Evolutionary conservation across 37 sponge, comb jelly and placozoan genomes (phyloP).

Genomic region (Bolinopsis microptera): DNA sequence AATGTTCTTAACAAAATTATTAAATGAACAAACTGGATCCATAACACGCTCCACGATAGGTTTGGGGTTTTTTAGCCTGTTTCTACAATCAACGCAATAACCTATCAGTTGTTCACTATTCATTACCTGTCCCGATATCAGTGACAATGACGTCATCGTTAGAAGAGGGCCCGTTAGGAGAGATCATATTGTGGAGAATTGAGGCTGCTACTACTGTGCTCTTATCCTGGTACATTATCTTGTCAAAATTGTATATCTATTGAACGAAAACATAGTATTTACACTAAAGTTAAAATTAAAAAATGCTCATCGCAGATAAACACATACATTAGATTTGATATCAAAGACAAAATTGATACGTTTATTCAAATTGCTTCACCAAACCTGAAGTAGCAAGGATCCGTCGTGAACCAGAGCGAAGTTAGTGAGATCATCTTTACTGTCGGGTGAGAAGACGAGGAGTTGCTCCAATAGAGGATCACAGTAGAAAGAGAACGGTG

Average conservation of each 20-base stretch:
- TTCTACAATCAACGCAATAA: no score
- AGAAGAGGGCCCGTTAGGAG: conserved; percentile 14
- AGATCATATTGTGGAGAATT: conserved; percentile 11
- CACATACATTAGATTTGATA: no score
- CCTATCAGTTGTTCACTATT: no score
- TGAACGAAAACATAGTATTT: no score
- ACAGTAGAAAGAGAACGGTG: conserved; percentile 50
- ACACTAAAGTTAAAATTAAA: no score
- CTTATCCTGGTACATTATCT: not conserved
- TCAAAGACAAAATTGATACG: no score
- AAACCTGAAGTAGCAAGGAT: conserved; percentile 44
- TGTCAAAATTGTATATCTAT: not conserved
- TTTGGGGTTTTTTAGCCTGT: no score
- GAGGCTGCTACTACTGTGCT: not conserved
- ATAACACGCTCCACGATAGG: no score
- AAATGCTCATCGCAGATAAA: no score
- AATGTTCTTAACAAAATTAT: no score
- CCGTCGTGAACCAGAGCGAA: conserved; percentile 59
- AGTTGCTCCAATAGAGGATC: conserved; percentile 49
- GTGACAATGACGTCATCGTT: conserved; percentile 44
- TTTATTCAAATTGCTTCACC: no score
- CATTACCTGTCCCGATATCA: conserved; percentile 26
- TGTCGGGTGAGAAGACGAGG: conserved; percentile 47
- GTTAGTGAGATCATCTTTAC: conserved; percentile 61
- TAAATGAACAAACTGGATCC: no score